Evolutionary conservation across 2,113 vertebrate species (phyloP).

Genomic region (Plestiodon gilberti): DNA sequence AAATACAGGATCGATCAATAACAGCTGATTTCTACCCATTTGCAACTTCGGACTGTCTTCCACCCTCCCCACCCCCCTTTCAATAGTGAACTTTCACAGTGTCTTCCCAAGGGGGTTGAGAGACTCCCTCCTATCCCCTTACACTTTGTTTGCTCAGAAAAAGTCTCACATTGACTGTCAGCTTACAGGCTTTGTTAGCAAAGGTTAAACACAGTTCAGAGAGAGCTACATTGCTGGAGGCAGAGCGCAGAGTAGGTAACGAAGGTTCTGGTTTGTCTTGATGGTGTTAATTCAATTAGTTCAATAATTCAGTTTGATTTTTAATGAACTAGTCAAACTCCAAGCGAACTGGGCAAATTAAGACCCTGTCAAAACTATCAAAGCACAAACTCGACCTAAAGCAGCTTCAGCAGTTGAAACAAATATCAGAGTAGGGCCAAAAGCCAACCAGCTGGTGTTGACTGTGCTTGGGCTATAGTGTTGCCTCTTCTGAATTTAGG

Average conservation of each 20-base stretch:
- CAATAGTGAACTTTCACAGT: neutral
- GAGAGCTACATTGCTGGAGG: neutral
- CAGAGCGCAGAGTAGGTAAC: neutral
- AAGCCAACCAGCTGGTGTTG: neutral
- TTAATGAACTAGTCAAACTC: constrained; percentile 28
- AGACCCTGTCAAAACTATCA: neutral
- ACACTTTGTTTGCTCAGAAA: neutral
- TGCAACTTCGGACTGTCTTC: neutral
- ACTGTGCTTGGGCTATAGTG: neutral
- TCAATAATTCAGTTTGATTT: constrained; percentile 20
- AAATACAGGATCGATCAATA: neutral
- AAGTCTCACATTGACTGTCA: neutral
- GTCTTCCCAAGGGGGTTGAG: accelerated
- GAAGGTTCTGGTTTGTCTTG: neutral
- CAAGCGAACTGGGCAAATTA: neutral
- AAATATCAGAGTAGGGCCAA: neutral
- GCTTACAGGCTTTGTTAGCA: neutral
- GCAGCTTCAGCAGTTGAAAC: neutral
- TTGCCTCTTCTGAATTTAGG: neutral
- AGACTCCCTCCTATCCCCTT: neutral
- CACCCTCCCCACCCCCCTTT: too few species aligned
- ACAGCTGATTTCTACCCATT: neutral
- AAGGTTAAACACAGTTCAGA: constrained; percentile 23
- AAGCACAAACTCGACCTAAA: neutral
- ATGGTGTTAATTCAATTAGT: constrained; percentile 13